These are phyloP conservation scores for Holocentrus rufus DNA, from an alignment of 2,797 vertebrate genomes.

Conservation along the genomic window DNA sequence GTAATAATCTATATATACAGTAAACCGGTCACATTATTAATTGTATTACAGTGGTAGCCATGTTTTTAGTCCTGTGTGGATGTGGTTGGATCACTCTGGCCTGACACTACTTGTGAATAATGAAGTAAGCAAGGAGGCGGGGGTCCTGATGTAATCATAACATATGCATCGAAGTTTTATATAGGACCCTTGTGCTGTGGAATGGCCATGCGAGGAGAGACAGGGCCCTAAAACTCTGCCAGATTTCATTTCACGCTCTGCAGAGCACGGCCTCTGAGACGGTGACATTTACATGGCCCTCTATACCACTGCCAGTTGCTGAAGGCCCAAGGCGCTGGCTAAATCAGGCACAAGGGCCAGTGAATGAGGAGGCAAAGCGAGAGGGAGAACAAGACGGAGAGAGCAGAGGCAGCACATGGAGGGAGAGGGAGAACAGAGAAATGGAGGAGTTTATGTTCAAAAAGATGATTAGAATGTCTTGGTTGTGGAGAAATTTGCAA, in stretches of 20 bases:
- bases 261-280: slow-evolving; percentile 86
- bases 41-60: background rate
- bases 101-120: slow-evolving; percentile 54
- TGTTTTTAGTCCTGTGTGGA: slow-evolving; percentile 35
- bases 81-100: slow-evolving; percentile 24
- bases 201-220: slow-evolving; percentile 78
- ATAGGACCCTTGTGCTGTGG: slow-evolving; percentile 58
- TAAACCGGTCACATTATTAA: background rate
- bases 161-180: slow-evolving; percentile 73
- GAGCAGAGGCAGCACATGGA: slow-evolving; percentile 33
- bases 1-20: slow-evolving; percentile 46
- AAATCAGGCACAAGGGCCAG: slow-evolving; percentile 79
- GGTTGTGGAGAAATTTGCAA: background rate
- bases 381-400: slow-evolving; percentile 58
- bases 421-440: background rate
- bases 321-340: slow-evolving; percentile 82
- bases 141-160: slow-evolving; percentile 76
- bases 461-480: slow-evolving; percentile 17
- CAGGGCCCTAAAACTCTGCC: slow-evolving; percentile 87
- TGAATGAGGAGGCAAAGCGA: slow-evolving; percentile 66
- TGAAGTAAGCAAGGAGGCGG: slow-evolving; percentile 48
- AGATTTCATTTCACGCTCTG: slow-evolving; percentile 92
- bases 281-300: slow-evolving; percentile 86
- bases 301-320: slow-evolving; percentile 80
- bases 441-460: slow-evolving; percentile 13